These are phyloP conservation scores for Erpornis zantholeuca DNA, from an alignment of 2,113 vertebrate species.

Conservation along the genomic window DNA sequence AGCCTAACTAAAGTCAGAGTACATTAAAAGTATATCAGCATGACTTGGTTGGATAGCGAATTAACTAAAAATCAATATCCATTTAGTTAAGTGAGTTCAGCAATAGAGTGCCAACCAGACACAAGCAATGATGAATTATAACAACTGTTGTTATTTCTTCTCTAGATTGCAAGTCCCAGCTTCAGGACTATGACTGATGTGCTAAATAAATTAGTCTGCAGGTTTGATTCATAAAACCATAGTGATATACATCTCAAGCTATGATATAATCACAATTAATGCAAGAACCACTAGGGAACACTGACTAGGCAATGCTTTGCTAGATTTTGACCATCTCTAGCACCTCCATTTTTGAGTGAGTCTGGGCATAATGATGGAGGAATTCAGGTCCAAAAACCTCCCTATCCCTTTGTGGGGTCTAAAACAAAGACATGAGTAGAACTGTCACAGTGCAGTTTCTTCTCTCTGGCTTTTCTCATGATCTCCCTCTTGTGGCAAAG, in stretches of 20 bases:
- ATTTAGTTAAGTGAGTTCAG: conserved; percentile 14
- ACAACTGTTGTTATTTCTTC: background rate
- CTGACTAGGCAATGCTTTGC: background rate
- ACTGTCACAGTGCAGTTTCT: background rate
- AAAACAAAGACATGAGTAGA: background rate
- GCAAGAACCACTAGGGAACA: background rate
- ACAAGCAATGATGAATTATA: background rate
- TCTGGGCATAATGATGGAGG: background rate
- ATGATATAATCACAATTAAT: background rate
- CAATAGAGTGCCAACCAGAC: background rate
- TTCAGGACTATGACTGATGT: background rate
- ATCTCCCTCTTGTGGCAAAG: conserved; percentile 53
- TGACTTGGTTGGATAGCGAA: background rate
- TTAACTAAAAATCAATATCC: conserved; percentile 40
- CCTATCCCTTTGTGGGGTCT: background rate
- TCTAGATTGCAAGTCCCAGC: background rate
- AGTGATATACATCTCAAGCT: background rate
- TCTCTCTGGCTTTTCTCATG: background rate
- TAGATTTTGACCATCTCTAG: background rate
- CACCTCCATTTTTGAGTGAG: background rate
- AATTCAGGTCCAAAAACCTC: background rate
- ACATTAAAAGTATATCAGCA: background rate
- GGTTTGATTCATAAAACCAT: background rate
- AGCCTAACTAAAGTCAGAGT: background rate
- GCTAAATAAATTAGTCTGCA: background rate